These are phyloP conservation scores for Acheta domesticus DNA, from an alignment of 2,888 invertebrate genomes.

Conservation along the genomic window DNA sequence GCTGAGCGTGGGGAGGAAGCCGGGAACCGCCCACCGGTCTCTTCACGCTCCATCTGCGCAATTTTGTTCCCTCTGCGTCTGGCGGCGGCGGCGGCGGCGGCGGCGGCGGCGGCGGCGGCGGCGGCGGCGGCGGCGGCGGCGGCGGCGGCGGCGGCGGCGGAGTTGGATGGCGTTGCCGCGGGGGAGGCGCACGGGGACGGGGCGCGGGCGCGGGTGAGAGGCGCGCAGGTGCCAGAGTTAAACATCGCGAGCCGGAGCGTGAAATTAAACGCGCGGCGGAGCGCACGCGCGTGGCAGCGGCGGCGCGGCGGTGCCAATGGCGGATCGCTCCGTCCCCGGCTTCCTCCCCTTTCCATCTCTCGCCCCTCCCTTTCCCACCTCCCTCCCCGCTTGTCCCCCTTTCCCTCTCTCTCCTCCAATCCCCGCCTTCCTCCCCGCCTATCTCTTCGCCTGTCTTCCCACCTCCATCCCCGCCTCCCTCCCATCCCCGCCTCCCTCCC, in stretches of 20 bases:
- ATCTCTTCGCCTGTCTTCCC: no score
- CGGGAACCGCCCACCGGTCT: not conserved
- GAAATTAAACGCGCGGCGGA: constrained; percentile 2
- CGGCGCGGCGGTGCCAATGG: not conserved
- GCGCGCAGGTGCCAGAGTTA: constrained; percentile 3
- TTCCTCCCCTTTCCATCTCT: not conserved
- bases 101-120: not conserved
- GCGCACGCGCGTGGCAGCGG: not conserved
- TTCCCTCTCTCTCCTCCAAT: no score
- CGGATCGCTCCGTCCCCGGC: not conserved
- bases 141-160: not conserved
- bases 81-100: not conserved
- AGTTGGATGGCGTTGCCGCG: not conserved
- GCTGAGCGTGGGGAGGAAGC: not conserved
- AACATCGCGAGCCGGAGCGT: constrained; percentile 1
- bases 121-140: not conserved
- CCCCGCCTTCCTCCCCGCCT: no score
- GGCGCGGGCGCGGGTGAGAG: not conserved
- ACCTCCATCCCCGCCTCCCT: no score
- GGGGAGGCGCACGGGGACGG: not conserved
- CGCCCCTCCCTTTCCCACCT: no score
- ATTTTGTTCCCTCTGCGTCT: not conserved
- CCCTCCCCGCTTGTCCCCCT: no score
- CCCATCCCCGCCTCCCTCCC: no score
- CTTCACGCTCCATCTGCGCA: constrained; percentile 18